Conservation (phyloP, 2,113 vertebrate species). For the Talpa occidentalis region DNA sequence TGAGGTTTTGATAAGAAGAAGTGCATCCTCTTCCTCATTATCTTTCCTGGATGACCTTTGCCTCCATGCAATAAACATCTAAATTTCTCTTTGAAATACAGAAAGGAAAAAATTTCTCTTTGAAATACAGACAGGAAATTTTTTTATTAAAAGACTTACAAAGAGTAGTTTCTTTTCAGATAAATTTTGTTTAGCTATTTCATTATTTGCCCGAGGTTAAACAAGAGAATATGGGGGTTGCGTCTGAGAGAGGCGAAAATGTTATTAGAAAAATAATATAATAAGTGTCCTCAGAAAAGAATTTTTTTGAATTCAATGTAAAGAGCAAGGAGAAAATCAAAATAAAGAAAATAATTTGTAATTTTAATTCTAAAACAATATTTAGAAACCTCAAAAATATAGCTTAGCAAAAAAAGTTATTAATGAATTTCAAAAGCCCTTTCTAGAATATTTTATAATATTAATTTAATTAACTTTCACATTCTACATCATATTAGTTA, state of each 20-base stretch:
- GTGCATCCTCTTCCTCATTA: background rate
- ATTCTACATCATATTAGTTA: background rate
- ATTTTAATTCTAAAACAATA: conserved; percentile 6
- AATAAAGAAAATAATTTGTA: conserved; percentile 24
- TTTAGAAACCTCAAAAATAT: conserved; percentile 20
- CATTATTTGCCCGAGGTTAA: conserved; percentile 1
- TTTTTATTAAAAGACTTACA: background rate
- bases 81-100: conserved; percentile 32
- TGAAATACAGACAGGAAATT: conserved; percentile 19
- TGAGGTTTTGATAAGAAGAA: background rate
- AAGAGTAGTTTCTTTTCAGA: background rate
- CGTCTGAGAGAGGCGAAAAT: background rate
- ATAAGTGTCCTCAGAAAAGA: background rate
- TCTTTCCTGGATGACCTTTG: background rate
- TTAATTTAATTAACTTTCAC: conserved; percentile 22
- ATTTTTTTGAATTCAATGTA: background rate
- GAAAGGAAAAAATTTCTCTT: conserved; percentile 9
- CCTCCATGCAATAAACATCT: conserved; percentile 3
- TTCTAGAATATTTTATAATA: background rate
- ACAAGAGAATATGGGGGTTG: background rate
- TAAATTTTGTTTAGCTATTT: conserved; percentile 32
- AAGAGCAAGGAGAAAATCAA: background rate
- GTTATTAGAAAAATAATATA: background rate
- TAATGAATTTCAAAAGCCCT: background rate
- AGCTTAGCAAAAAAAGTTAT: background rate